phyloP scores from a whole-genome alignment of 2,797 vertebrate genomes.

The Typhlichthys eigenmanni region DNA sequence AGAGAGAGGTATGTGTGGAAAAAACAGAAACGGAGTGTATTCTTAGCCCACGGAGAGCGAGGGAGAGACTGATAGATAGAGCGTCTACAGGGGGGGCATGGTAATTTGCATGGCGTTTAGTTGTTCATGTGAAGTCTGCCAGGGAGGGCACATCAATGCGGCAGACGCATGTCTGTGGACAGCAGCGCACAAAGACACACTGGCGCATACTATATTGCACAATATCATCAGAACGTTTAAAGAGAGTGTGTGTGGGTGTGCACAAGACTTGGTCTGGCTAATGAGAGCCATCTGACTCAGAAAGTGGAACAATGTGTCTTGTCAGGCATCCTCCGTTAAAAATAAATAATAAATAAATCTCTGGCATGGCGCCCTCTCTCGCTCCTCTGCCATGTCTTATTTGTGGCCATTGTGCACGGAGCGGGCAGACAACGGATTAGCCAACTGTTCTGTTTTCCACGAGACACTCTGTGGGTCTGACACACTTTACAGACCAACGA shows the following conservation, averaged over 20 bases:
- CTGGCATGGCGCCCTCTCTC: slow-evolving; percentile 12
- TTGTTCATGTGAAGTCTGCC: slow-evolving; percentile 70
- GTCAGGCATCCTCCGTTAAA: slow-evolving; percentile 25
- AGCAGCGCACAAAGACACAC: slow-evolving; percentile 12
- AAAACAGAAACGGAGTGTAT: slow-evolving; percentile 41
- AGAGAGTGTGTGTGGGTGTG: neutral
- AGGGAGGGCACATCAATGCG: slow-evolving; percentile 67
- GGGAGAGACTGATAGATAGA: slow-evolving; percentile 33
- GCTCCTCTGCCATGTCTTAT: slow-evolving; percentile 20
- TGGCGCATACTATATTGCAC: neutral
- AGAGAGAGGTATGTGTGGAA: slow-evolving; percentile 1
- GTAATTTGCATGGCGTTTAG: slow-evolving; percentile 68
- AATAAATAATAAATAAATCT: slow-evolving; percentile 16
- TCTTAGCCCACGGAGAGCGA: slow-evolving; percentile 53
- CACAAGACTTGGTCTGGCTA: neutral
- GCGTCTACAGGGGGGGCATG: slow-evolving; percentile 49
- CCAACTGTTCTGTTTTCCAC: slow-evolving; percentile 16
- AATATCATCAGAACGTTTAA: neutral
- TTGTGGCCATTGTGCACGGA: slow-evolving; percentile 29
- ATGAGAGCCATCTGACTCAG: slow-evolving; percentile 14
- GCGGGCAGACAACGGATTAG: slow-evolving; percentile 24
- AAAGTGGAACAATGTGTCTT: slow-evolving; percentile 25
- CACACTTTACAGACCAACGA: neutral
- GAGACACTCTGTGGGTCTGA: neutral
- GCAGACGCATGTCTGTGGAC: slow-evolving; percentile 41